These are phyloP conservation scores for Carlito syrichta DNA, from an alignment of 2,113 vertebrate species.

Conservation along the genomic window DNA sequence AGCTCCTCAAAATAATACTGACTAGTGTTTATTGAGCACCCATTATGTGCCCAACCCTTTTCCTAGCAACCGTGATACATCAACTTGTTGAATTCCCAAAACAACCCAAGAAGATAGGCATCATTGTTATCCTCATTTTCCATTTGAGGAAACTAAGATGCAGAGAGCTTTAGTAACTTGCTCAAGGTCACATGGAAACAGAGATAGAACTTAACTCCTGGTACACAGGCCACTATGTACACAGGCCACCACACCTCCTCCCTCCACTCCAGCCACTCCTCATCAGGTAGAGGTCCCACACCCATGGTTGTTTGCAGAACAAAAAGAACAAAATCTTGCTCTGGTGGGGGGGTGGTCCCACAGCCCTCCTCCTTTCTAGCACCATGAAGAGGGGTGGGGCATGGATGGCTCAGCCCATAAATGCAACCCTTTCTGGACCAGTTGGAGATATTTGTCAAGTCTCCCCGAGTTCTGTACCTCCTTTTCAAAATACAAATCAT, in stretches of 20 bases:
- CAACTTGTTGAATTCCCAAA: neutral
- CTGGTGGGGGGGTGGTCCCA: too few relatives aligned
- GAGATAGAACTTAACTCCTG: neutral
- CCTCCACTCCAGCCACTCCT: neutral
- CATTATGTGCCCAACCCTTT: neutral
- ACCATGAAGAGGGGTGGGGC: neutral
- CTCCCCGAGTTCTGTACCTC: neutral
- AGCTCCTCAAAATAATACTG: neutral
- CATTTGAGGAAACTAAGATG: neutral
- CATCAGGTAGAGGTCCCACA: neutral
- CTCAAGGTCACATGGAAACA: neutral
- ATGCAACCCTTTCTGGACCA: neutral
- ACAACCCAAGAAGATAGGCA: neutral
- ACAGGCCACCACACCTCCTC: neutral
- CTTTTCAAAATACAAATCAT: neutral
- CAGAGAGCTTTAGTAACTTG: neutral
- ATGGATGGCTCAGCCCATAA: neutral
- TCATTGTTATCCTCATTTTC: neutral
- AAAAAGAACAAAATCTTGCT: neutral
- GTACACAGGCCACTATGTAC: too few relatives aligned
- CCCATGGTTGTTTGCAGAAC: neutral
- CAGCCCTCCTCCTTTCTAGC: neutral
- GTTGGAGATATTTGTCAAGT: neutral
- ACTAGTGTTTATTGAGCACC: neutral
- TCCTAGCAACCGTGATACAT: neutral